A percentile compares a stretch with the other conserved stretches of the same genome.
These are phyloP conservation scores for Belgica antarctica DNA, from an alignment of 2,888 invertebrate genomes.

Conservation along the genomic window DNA sequence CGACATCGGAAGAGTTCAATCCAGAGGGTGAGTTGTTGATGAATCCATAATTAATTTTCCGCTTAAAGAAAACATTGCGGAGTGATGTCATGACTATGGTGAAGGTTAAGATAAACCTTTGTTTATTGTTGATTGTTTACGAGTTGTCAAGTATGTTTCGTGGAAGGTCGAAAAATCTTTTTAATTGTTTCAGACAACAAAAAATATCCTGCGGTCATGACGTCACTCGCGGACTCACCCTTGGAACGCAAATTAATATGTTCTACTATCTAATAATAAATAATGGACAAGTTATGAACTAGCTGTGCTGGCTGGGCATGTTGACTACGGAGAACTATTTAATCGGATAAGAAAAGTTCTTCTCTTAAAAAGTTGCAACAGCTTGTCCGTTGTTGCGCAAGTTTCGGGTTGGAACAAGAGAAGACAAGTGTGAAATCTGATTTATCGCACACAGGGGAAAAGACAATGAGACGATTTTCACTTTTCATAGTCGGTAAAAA, in stretches of 20 bases:
- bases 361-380: background rate
- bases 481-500: background rate
- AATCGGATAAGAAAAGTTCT: no score
- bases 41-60: background rate
- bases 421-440: background rate
- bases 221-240: no score
- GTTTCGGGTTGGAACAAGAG: background rate
- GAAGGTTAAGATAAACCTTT: no score
- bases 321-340: no score
- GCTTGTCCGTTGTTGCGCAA: background rate
- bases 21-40: constrained; percentile 51
- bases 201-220: no score
- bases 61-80: no score
- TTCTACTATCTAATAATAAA: background rate
- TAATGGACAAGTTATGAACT: background rate
- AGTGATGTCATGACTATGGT: no score
- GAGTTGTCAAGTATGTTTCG: no score
- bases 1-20: constrained; percentile 49
- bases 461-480: constrained; percentile 16
- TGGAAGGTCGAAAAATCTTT: no score
- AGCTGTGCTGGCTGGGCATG: no score
- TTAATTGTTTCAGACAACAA: no score
- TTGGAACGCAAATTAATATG: background rate
- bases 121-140: no score
- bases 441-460: background rate